Evolutionary conservation across 2,888 invertebrate genomes (phyloP), one percentile per base, ranked within the genome.

Genomic region (Tetragonisca angustula): DNA sequence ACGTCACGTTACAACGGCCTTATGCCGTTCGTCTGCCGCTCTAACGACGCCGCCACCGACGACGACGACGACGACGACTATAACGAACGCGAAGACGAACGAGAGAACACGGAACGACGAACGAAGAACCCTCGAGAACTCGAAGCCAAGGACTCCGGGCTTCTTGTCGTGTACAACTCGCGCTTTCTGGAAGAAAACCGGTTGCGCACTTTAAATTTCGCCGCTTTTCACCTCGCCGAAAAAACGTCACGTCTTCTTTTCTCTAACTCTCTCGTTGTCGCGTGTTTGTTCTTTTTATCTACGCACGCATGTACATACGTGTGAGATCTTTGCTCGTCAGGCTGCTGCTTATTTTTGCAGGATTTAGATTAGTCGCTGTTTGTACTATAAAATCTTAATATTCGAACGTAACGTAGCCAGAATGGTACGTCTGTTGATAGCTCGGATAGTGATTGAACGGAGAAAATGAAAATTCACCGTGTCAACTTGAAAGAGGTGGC

Each of bases 1-100:
- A 81, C 84, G 67, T 86, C 84, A 78, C 79, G 88, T 87, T 88
- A 88, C 82, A 74, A 65, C 77, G 76, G 74, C 79, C 83, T 72
- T 79, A 71, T 49, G 83, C 83, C 68, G 73, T 74, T 79, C 75
- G 61, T 50, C 69, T 32, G 49, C 65, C 76, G 77, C 77, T 61
- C 73, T 81, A 85, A 79, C 85, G 76, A 71, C 71, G 74, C 32
- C 6, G 77, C 75, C 74, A 83, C 43, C 54, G 36, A 43, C 43
- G 11, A 43, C 43, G 1, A 43, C 43, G 9, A 43, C 43, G 9
- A 43, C 43, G 9, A 43, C 43, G 32, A n/a, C 71, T 77, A 79
- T 79, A 83, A 84, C 83, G 83, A 82, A 83, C 69, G 49, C 50
- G 50, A 64, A 69, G 80, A 81, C 56, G 75, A 72, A 61, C 70